Evolutionary conservation across 1,140 invertebrate genomes (phyloP).

Genomic region (Drosophila punjabiensis): DNA sequence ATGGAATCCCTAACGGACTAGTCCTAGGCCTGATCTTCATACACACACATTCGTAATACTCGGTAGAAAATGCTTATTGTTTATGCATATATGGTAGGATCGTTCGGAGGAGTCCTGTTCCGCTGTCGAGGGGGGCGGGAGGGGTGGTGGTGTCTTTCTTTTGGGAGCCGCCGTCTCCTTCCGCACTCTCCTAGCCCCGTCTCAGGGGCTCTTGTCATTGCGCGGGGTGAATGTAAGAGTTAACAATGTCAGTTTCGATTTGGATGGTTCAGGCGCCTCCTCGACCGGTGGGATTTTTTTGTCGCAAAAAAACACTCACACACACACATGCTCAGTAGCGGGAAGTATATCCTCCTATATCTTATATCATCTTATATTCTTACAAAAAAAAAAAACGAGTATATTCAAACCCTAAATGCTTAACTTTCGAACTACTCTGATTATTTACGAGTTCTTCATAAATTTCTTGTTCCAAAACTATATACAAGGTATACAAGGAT

Average conservation of each 20-base stretch:
- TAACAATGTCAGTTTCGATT: constrained; percentile 83
- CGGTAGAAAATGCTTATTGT: constrained; percentile 60
- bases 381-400: not conserved
- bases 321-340: not conserved
- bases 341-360: constrained; percentile 7
- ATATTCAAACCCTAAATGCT: not conserved
- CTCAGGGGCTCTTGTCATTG: constrained; percentile 36
- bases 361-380: not conserved
- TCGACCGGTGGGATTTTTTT: constrained; percentile 54
- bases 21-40: constrained; percentile 1
- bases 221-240: constrained; percentile 81
- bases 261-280: constrained; percentile 54
- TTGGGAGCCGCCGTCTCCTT: constrained; percentile 39
- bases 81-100: constrained; percentile 1
- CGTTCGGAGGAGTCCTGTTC: constrained; percentile 1
- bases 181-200: constrained; percentile 7
- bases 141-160: constrained; percentile 31
- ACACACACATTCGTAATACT: constrained; percentile 53
- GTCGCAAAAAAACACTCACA: not conserved
- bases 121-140: constrained; percentile 32
- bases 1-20: constrained; percentile 42
- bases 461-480: not conserved
- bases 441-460: not conserved
- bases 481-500: constrained; percentile 7
- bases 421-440: not conserved